phyloP scores from a whole-genome alignment of 2,113 vertebrate species.

The Nibea coibor region DNA sequence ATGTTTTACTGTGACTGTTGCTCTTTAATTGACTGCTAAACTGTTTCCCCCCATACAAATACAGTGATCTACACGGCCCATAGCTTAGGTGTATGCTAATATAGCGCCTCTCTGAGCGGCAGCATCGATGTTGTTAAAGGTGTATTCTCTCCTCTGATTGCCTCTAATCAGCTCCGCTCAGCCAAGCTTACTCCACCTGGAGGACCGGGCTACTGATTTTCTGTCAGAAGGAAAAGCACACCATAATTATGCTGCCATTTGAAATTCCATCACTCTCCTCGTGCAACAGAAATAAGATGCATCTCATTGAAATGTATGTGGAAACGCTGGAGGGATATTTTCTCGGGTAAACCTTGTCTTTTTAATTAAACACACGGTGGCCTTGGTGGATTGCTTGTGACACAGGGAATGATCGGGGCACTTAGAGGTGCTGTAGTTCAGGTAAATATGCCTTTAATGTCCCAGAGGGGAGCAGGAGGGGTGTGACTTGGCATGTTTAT shows the following conservation, averaged over 20 bases:
- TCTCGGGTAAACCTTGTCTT: constrained; percentile 77
- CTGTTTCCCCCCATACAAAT: constrained; percentile 40
- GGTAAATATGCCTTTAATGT: constrained; percentile 75
- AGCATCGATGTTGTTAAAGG: constrained; percentile 74
- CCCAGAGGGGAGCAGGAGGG: constrained; percentile 59
- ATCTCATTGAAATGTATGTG: constrained; percentile 83
- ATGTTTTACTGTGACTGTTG: constrained; percentile 28
- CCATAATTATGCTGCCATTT: constrained; percentile 83
- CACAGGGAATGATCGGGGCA: constrained; percentile 81
- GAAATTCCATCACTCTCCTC: constrained; percentile 80
- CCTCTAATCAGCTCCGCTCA: constrained; percentile 80
- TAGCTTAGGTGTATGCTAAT: constrained; percentile 64
- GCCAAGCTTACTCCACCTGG: constrained; percentile 76
- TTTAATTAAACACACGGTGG: constrained; percentile 82
- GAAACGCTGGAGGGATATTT: constrained; percentile 71
- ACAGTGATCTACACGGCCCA: constrained; percentile 42
- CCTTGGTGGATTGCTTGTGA: constrained; percentile 81
- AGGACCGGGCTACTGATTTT: constrained; percentile 82
- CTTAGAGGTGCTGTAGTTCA: constrained; percentile 71
- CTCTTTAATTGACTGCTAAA: constrained; percentile 66
- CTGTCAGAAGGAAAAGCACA: constrained; percentile 79
- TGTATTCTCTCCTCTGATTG: constrained; percentile 77
- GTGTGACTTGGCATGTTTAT: constrained; percentile 73
- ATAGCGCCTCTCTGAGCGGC: constrained; percentile 36
- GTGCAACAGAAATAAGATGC: constrained; percentile 74